Percentiles rank a stretch among this genome's conserved stretches.
Conservation (phyloP, 2,888 invertebrate genomes). For the Reticulitermes lucifugus region DNA sequence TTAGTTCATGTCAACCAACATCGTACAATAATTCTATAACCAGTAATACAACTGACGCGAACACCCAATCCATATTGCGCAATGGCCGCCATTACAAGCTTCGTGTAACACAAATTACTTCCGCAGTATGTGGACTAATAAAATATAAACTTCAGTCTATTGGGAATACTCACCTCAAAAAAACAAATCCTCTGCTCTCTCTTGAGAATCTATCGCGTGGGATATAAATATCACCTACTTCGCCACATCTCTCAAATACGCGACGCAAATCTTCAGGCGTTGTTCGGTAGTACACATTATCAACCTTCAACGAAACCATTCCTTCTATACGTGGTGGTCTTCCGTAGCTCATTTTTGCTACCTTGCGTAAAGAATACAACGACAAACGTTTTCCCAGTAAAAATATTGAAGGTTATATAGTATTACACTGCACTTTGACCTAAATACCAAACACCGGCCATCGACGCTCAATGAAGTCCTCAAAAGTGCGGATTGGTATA, state of each 20-base stretch:
- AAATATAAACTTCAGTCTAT: not conserved
- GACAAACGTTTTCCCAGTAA: not conserved
- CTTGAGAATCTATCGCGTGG: slow-evolving; percentile 96
- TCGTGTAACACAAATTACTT: not conserved
- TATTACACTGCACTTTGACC: not conserved
- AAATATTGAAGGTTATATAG: not conserved
- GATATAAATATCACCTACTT: slow-evolving; percentile 99
- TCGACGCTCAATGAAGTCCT: not conserved
- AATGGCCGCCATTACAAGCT: slow-evolving; percentile 11
- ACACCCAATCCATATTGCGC: not conserved
- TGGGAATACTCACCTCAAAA: slow-evolving; percentile 81
- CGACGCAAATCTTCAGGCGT: slow-evolving; percentile 96
- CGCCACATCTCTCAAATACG: slow-evolving; percentile 96
- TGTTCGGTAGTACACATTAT: slow-evolving; percentile 97
- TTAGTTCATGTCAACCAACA: no score
- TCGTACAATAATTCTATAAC: no score
- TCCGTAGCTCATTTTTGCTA: slow-evolving; percentile 82
- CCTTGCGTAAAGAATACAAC: not conserved
- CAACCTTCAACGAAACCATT: slow-evolving; percentile 97
- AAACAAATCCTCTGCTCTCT: slow-evolving; percentile 98
- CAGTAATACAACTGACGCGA: no score
- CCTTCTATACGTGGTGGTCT: slow-evolving; percentile 94
- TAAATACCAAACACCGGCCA: not conserved
- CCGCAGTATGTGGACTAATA: no score
- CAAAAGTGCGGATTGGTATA: slow-evolving; percentile 40